phyloP scores from a whole-genome alignment of 2,113 vertebrate species.

The Centropristis striata region DNA sequence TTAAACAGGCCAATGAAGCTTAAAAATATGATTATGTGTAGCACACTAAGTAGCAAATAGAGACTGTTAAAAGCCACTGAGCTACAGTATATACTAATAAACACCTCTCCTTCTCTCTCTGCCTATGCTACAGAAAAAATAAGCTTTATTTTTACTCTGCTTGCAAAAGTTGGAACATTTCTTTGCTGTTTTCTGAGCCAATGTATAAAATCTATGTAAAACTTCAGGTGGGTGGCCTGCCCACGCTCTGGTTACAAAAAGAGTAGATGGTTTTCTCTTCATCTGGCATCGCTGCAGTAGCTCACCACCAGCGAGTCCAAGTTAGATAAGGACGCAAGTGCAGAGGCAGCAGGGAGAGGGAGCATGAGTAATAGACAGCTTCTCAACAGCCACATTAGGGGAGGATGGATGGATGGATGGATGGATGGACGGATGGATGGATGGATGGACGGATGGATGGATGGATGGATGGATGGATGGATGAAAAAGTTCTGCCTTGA shows the following conservation, averaged over 20 bases:
- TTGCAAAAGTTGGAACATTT: constrained; percentile 29
- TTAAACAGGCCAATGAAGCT: no score
- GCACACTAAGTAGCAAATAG: no score
- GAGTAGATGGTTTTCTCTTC: constrained; percentile 69
- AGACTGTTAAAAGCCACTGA: not conserved
- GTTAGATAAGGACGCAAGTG: constrained; percentile 70
- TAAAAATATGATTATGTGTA: no score
- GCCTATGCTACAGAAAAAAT: constrained; percentile 37
- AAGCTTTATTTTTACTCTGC: constrained; percentile 3
- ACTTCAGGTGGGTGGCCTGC: constrained; percentile 68
- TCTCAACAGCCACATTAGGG: constrained; percentile 18
- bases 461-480: constrained; percentile 5
- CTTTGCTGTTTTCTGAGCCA: constrained; percentile 46
- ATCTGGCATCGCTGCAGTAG: constrained; percentile 61
- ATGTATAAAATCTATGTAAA: constrained; percentile 61
- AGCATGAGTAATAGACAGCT: constrained; percentile 63
- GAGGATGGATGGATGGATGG: constrained; percentile 11
- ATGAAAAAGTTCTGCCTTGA: not conserved
- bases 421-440: constrained; percentile 24
- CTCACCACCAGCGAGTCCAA: constrained; percentile 52
- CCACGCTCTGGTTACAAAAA: constrained; percentile 64
- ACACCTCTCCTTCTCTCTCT: constrained; percentile 7
- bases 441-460: constrained; percentile 19
- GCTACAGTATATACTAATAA: not conserved
- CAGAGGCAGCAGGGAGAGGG: constrained; percentile 65